Base-by-base conservation (phyloP, 1,140 invertebrate genomes). In the Bombus difficillimus region DNA sequence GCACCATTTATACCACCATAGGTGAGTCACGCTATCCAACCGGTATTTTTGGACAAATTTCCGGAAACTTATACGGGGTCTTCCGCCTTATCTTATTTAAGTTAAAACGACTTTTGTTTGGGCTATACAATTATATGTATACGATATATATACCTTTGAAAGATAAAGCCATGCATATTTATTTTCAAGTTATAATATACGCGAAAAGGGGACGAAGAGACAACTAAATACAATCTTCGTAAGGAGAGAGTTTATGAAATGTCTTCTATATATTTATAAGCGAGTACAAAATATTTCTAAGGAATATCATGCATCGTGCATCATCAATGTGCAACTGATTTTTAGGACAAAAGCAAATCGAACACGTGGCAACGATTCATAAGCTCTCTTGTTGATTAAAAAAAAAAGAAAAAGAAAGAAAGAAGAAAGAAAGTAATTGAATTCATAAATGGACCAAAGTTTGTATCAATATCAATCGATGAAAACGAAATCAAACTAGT, bases 1-100 rank as follows among this genome's bases (percentile, higher is more conserved):
- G 98, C 64, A 99, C 98, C 13, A 97, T 99, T 89, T 98, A 98
- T 92, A 99, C 98, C 1, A 99, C 98, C 6, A 99, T 99, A 91
- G 98, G 98, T 98, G 91, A 96, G 96, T 95, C 83, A 22, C 83
- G 57, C 76, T 57, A 53, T 22, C 15, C 10, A 34, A 34, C 5
- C 10, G 18, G 10, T 41, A 10, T 18, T 22, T 47, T n/a, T 10
- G 3, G 22, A 62, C 3, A n/a, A 28, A 62, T 62, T n/a, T n/a
- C 2, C 10, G 0, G 1, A 62, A n/a, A n/a, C 28, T 59, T 59
- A 28, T 62, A 62, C 10, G 3, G 28, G 47, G 0, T 62, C 3
- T 72, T 28, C 8, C 6, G 15, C n/a, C 39, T 22, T 28, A n/a
- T 28, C 12, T 62, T n/a, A n/a, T 8, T 32, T 66, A 18, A 34